Conservation (phyloP, 1,140 invertebrate species). For the Bombus picipes region DNA sequence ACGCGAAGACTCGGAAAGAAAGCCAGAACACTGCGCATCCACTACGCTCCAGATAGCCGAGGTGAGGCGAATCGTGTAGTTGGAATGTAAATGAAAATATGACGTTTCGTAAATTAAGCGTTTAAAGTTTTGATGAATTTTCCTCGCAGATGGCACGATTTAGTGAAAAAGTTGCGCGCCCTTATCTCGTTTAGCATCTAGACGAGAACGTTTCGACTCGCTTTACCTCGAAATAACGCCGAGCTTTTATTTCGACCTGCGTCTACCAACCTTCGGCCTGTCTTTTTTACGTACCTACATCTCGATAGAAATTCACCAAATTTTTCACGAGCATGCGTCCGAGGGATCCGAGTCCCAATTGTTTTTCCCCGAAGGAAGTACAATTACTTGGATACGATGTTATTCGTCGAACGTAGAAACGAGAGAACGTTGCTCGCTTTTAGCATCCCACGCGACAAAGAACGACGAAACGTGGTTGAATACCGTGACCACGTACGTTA, state of each 20-base stretch:
- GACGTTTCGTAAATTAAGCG: slow-evolving; percentile 28
- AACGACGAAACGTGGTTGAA: no score
- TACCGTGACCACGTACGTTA: no score
- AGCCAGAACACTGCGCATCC: neutral
- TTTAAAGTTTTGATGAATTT: slow-evolving; percentile 43
- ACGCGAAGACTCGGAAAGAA: slow-evolving; percentile 17
- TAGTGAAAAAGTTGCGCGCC: neutral
- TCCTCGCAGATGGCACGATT: slow-evolving; percentile 8
- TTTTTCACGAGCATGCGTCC: no score
- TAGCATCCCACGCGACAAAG: no score
- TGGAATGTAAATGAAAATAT: slow-evolving; percentile 34
- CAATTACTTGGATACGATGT: no score
- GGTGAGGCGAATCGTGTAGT: neutral
- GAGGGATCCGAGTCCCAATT: no score
- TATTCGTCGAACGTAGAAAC: no score
- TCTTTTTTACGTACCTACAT: no score
- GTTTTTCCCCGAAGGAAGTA: no score
- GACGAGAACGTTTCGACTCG: neutral
- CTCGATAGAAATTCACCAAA: no score
- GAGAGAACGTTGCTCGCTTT: no score
- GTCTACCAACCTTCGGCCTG: neutral
- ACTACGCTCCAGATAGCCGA: neutral
- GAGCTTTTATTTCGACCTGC: neutral
- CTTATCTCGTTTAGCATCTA: neutral
- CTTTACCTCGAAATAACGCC: neutral